Evolutionary conservation across 2,113 vertebrate genomes (phyloP), one percentile per base, ranked within the genome.

Genomic region (Cavia aperea): DNA sequence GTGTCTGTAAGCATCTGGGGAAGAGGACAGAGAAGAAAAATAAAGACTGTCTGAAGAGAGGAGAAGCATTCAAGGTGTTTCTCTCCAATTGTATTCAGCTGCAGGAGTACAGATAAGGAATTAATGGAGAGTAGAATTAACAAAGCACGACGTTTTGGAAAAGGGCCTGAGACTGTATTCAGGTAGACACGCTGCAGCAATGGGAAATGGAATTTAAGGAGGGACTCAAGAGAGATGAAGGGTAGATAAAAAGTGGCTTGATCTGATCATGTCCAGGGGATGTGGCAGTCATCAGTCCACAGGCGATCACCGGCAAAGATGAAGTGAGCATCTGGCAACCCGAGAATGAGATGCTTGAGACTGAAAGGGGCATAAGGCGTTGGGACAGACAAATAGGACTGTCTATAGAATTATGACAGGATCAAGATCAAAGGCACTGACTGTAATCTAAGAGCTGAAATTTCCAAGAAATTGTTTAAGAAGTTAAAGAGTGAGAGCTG

Each of bases 381-480:
- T 49, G 31, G 70, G 31, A 72, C 54, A 16, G 73, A 49, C 4
- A 15, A 36, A 36, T 81, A 33, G 15, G 13, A 79, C 36, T 8
- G 43, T 72, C 58, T 54, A 60, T 85, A 54, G 36, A 60, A 16
- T 77, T 91, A 43, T 24, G 13, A 51, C 2, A 81, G 19, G 6
- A 86, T 54, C 31, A 79, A 66, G n/a, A 8, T 75, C 16, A 60
- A 79, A 12, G 29, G 88, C 36, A 60, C 65, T 60, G 56, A 12
- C 19, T 82, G 36, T 79, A 79, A 86, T 78, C 31, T 82, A 91
- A 86, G 54, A 31, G 81, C 43, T 49, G 10, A 87, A 81, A n/a
- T 93, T 29, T 87, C 36, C 39, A 60, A 66, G 75, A 75, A 60
- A 83, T 91, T 88, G 33, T 89, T 90, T 93, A 75, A 11, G 60